Evolutionary conservation across 2,113 vertebrate species (phyloP), one percentile per base, ranked within the genome.

Genomic region (Xiphophorus maculatus): DNA sequence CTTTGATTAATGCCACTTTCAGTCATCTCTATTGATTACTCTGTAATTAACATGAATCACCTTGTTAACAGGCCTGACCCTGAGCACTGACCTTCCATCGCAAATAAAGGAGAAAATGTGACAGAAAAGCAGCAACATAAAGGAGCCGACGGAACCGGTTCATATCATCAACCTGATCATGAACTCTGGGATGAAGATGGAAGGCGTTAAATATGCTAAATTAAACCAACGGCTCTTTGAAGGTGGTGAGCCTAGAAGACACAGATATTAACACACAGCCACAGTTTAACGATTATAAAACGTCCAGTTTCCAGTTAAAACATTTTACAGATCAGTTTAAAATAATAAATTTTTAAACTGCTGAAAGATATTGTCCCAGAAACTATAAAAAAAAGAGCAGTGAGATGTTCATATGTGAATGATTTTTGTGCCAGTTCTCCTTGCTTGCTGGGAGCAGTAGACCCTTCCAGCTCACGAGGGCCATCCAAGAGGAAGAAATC

Each of bases 41-140:
- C 48, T 25, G 75, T 25, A 66, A 87, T 88, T 80, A 80, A 67
- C 69, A 85, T 84, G 63, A 80, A 88, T 84, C 72, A 37, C 69
- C 68, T 80, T 61, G 81, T 87, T 88, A 85, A 84, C 83, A 74
- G 42, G 25, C 27, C 64, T 81, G 76, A 77, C 82, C 74, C 33
- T 30, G 0, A 78, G 71, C 42, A 1, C 37, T 74, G 84, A 87
- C 79, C 79, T 74, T 71, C 67, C 28, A n/a, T 61, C 32, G 71
- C 35, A 70, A 79, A 29, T 65, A 61, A 13, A 28, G 58, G 42
- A 30, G 35, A 70, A 1, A 74, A 0, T 13, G 8, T 1, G 1
- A 4, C 0, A 8, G 29, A 25, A 58, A 64, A 63, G 32, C 30
- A 27, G 19, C 33, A 30, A 8, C 37, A 30, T 30, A 12, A 30